Evolutionary conservation across 2,113 vertebrate genomes (phyloP), one percentile per base, ranked within the genome.

Genomic region (Vulpes vulpes): DNA sequence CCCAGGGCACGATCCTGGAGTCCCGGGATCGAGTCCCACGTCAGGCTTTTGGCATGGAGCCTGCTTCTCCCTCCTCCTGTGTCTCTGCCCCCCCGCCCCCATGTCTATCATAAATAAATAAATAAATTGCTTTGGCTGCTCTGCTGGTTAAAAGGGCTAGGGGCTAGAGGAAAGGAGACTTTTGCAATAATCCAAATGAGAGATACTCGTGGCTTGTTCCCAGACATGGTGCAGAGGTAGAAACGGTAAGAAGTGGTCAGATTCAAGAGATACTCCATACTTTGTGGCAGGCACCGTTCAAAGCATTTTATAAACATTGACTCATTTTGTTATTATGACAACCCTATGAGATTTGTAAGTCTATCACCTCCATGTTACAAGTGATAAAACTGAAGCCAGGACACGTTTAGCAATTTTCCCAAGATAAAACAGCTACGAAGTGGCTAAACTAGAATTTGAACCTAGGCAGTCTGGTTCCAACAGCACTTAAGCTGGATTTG

Each of bases 251-350:
- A 79, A 87, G 59, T 16, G 43, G 32, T 93, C 59, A 62, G 65
- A 38, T 69, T 74, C 7, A 16, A 57, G 73, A 89, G 19, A 35
- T 62, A 11, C 38, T 67, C 10, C 15, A 20, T 8, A 5, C 57
- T 20, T 9, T 23, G 25, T 11, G 69, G 64, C 17, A 32, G 83
- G 17, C 25, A 17, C 14, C n/a, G 0, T 69, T 65, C 59, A 69
- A 38, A 89, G 87, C 35, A 49, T 49, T 69, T 69, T n/a, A 53
- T 64, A 92, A 62, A 80, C 30, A 62, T 57, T 69, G 93, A 19
- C 82, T 95, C 38, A 81, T 53, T 76, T 51, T 76, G 67, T 96
- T 88, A 92, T 64, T 64, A 16, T 71, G 53, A 49, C 67, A 74
- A 25, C 60, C 35, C 35, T 32, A 3, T 78, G 57, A 96, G 76